Percentiles rank a stretch among this genome's conserved stretches.
Evolutionary conservation across 2,113 vertebrate genomes (phyloP).

Genomic region (Numida meleagris): DNA sequence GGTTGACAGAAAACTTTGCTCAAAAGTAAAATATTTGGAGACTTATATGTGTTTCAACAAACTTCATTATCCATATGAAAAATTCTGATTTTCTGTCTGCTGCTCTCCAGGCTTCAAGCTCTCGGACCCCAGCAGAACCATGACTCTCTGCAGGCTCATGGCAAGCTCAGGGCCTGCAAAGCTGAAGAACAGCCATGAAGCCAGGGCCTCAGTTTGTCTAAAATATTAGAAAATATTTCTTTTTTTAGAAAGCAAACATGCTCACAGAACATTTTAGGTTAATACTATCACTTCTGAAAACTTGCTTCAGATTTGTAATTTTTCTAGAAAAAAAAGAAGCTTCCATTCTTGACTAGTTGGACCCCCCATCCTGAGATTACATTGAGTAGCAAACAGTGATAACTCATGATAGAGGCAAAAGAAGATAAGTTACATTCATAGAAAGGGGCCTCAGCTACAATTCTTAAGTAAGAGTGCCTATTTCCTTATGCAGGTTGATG

Average conservation of each 20-base stretch:
- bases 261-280: background rate
- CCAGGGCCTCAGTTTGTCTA: background rate
- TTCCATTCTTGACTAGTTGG: background rate
- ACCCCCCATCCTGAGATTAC: background rate
- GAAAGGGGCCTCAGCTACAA: background rate
- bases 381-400: background rate
- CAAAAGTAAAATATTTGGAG: background rate
- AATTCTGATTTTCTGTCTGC: background rate
- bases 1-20: background rate
- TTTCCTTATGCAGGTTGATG: background rate
- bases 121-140: background rate
- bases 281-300: background rate
- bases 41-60: background rate
- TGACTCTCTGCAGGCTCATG: background rate
- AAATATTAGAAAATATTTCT: background rate
- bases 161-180: background rate
- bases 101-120: background rate
- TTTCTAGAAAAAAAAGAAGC: background rate
- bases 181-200: background rate
- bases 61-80: background rate
- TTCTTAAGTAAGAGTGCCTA: background rate
- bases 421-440: background rate
- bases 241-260: background rate
- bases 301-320: background rate
- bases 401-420: background rate